Percentiles rank a stretch among this genome's conserved stretches.
These are phyloP conservation scores for Mimachlamys varia DNA, from an alignment of 2,888 invertebrate species.

Conservation along the genomic window DNA sequence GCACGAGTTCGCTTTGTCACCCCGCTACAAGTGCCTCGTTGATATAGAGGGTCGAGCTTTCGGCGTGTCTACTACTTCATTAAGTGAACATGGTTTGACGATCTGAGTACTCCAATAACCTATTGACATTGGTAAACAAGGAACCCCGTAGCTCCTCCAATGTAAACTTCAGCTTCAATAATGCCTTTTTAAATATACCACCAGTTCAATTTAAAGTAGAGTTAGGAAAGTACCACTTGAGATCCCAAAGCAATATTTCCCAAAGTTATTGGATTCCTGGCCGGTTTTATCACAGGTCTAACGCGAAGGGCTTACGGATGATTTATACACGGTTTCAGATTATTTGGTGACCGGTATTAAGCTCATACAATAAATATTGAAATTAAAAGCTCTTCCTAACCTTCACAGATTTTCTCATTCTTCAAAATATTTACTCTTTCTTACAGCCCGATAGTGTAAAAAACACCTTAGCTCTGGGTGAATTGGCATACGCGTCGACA, in stretches of 20 bases:
- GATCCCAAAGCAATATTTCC: constrained; percentile 7
- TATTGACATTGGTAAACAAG: not conserved
- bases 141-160: not conserved
- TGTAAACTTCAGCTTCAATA: not conserved
- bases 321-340: not conserved
- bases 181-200: constrained; percentile 33
- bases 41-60: not conserved
- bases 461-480: not conserved
- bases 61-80: not conserved
- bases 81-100: not conserved
- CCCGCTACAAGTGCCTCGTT: constrained; percentile 1
- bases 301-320: not conserved
- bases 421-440: not conserved
- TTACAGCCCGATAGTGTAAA: not conserved
- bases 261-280: constrained; percentile 25
- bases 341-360: not conserved
- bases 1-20: not conserved
- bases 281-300: not conserved
- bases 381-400: not conserved
- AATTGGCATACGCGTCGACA: not conserved
- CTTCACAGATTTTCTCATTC: not conserved
- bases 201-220: constrained; percentile 14
- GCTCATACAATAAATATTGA: constrained; percentile 1
- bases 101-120: not conserved
- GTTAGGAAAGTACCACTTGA: constrained; percentile 1